Evolutionary conservation across 1,140 invertebrate species (phyloP), one percentile per base, ranked within the genome.

Genomic region (Aphaenogaster rudis): DNA sequence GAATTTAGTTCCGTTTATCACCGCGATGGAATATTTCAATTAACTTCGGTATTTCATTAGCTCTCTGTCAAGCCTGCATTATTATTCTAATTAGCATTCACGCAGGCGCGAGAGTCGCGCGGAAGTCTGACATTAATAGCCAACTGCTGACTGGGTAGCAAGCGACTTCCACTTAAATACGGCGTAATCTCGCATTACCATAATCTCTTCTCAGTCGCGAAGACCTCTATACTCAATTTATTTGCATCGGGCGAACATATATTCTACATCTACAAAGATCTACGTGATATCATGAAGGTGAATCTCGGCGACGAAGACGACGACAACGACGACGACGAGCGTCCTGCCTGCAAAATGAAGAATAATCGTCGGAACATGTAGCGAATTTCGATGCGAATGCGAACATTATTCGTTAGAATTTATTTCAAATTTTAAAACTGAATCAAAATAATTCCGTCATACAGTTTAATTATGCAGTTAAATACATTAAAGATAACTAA

Each of bases 151-250:
- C 80, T 71, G 42, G 39, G 54, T 63, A 76, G 80, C 69, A 76
- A 76, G 67, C 66, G 66, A 28, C 67, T 87, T 76, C 82, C 52
- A 52, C 66, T 84, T 86, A 79, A 84, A 89, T 81, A 76, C 78
- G 86, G 69, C 61, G 86, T 88, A 89, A 89, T 89, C 88, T 87
- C 54, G 72, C 79, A 89, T 89, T 89, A 89, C 78, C 86, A 89
- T 89, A 89, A 89, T 89, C 88, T 89, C 88, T 89, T 71, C 86
- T 76, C 88, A 59, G 72, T 66, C 28, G n/a, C 76, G 42, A 45
- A 86, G 48, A 61, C 13, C 54, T 86, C 85, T 42, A 86, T 86
- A 80, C 61, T 81, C 85, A 54, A 69, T 86, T 86, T 82, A 84
- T 81, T 86, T 63, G 78, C 85, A 52, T 71, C 36, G 63, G 63